Percentiles rank a stretch among this genome's conserved stretches.
Evolutionary conservation across 2,888 invertebrate genomes (phyloP).

Genomic region (Phortica magna): DNA sequence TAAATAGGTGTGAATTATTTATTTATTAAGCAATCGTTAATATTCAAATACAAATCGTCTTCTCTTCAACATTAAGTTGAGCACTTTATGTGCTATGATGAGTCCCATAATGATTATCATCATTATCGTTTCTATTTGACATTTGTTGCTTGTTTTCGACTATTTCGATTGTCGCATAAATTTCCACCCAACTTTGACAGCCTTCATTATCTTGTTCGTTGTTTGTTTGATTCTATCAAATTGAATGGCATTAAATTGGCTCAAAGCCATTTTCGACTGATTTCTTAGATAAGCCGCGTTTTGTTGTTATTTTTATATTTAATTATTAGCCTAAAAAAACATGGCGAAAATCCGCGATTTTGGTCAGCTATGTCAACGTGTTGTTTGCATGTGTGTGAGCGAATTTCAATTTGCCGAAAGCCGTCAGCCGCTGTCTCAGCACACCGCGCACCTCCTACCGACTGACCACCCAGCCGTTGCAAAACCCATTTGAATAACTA

Average conservation of each 20-base stretch:
- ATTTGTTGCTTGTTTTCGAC: constrained; percentile 66
- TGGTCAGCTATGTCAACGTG: neutral
- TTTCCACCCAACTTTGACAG: constrained; percentile 40
- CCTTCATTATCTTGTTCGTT: constrained; percentile 4
- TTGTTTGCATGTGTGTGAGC: neutral
- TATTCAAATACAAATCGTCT: constrained; percentile 4
- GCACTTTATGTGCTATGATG: neutral
- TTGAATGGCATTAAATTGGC: neutral
- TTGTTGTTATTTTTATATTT: neutral
- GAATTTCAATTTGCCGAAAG: neutral
- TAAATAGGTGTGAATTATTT: constrained; percentile 33
- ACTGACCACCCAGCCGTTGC: neutral
- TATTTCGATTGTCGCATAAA: constrained; percentile 68
- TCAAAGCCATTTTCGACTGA: constrained; percentile 18
- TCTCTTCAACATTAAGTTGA: neutral
- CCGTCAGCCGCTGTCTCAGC: too few relatives aligned
- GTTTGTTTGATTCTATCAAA: neutral
- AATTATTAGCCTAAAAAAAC: neutral
- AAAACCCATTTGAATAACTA: constrained; percentile 63
- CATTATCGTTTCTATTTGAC: constrained; percentile 46
- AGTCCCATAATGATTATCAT: neutral
- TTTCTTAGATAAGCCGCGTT: neutral
- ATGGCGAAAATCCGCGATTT: constrained; percentile 3
- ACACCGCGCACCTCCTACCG: too few relatives aligned
- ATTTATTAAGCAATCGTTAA: constrained; percentile 9